Base-by-base conservation (phyloP, 2,797 vertebrate species). In the Australoheros facetus region DNA sequence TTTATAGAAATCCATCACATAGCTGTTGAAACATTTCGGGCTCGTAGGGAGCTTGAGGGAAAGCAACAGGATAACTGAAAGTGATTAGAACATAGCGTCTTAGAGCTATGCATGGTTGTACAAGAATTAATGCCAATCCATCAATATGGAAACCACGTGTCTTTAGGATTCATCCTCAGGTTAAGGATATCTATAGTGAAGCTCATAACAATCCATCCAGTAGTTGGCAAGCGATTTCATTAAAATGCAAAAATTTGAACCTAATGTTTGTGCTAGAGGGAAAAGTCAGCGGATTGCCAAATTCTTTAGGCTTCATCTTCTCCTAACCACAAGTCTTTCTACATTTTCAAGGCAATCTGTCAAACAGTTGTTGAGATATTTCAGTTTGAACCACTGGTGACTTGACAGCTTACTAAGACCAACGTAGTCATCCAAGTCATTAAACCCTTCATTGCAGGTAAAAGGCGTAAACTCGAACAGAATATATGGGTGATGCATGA, bases 1-100 rank as follows among this genome's bases (percentile, higher is more conserved):
- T 69, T 51, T 69, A 69, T 53, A 39, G 58, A 51, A 78, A 26
- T 73, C 45, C 58, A 73, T 58, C 32, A 39, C 78, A 57, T 58
- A 55, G 57, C 32, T 81, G 32, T 81, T 56, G 48, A 70, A 21
- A 56, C 58, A 66, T 70, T 73, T 57, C n/a, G 17, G 26, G 39
- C 66, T 56, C 70, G 34, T 45, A n/a, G 51, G 78, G 60, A 48
- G 48, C 69, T 48, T 71, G 51, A 53, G 17, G 11, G 26, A 69
- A 69, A 32, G 45, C 73, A n/a, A 56, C 12, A 19, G 34, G 56
- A 59, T 83, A 54, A 56, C 17, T 66, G 42, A 71, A 75, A 75
- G 73, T 45, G 30, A 69, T 39, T 73, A 37, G 14, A 76, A 79
- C 23, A 75, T 28, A 78, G 17, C 11, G 19, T 57, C 32, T 71